Conservation (phyloP, 2,888 invertebrate genomes). For the Steinernema scapterisci region DNA sequence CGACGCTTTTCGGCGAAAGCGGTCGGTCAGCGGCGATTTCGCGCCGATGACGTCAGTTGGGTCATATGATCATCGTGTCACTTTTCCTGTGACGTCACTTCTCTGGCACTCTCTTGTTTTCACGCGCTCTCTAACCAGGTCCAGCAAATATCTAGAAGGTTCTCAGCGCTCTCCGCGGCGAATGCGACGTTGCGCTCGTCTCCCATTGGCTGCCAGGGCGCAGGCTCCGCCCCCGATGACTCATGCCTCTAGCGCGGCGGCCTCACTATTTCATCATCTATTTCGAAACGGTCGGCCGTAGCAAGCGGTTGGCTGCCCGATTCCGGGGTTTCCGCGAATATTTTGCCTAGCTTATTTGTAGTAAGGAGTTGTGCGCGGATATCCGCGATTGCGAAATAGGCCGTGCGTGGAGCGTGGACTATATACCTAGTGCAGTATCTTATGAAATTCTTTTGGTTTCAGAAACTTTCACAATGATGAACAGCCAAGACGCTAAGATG, state of each 20-base stretch:
- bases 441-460: too few species aligned
- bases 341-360: too few species aligned
- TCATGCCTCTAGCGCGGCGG: background rate
- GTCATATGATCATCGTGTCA: background rate
- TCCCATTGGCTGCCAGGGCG: constrained; percentile 10
- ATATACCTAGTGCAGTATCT: too few species aligned
- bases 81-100: constrained; percentile 7
- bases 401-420: background rate
- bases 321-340: background rate
- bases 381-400: background rate
- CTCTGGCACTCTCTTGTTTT: constrained; percentile 4
- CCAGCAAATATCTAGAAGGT: background rate
- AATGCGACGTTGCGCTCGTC: background rate
- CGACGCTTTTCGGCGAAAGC: background rate
- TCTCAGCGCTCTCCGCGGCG: constrained; percentile 6
- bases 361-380: background rate
- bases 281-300: constrained; percentile 14
- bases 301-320: background rate
- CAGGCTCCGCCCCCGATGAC: background rate
- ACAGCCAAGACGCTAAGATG: constrained; percentile 11
- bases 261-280: constrained; percentile 21
- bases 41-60: constrained; percentile 10
- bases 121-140: background rate
- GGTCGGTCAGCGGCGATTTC: background rate
- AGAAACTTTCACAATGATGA: background rate